phyloP scores from a whole-genome alignment of 2,888 invertebrate genomes.

The Pterostichus madidus region DNA sequence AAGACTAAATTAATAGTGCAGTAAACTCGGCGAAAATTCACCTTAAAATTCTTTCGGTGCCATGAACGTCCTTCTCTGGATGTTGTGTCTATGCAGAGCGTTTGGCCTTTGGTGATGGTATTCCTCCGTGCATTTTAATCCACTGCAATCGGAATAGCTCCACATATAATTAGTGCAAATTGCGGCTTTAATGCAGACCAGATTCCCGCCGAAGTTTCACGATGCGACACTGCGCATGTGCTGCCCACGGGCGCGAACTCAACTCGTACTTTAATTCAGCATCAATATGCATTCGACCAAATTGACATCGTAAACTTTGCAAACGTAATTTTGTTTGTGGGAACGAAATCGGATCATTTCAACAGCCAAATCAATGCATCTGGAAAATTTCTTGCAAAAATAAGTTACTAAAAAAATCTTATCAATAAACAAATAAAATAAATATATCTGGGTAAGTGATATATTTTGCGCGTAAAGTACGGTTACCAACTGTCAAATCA shows the following conservation, averaged over 20 bases:
- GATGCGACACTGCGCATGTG: conserved; percentile 3
- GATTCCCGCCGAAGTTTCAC: conserved; percentile 54
- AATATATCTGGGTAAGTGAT: no score
- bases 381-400: background rate
- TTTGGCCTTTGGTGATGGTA: conserved; percentile 42
- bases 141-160: conserved; percentile 61
- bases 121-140: conserved; percentile 62
- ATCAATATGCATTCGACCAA: conserved; percentile 26
- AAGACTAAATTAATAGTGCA: conserved; percentile 66
- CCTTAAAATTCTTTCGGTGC: conserved; percentile 61
- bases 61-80: conserved; percentile 45
- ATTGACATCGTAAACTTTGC: conserved; percentile 33
- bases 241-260: conserved; percentile 15
- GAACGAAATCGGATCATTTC: conserved; percentile 9
- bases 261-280: conserved; percentile 14
- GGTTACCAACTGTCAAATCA: no score
- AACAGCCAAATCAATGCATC: no score
- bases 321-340: conserved; percentile 51
- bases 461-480: no score
- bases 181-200: conserved; percentile 65
- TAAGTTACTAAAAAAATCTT: no score
- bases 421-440: no score
- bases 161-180: conserved; percentile 67
- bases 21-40: conserved; percentile 65
- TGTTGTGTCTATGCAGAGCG: conserved; percentile 59